These are phyloP conservation scores for Drosophila kanekoi DNA, from an alignment of 2,888 invertebrate species.

Conservation along the genomic window DNA sequence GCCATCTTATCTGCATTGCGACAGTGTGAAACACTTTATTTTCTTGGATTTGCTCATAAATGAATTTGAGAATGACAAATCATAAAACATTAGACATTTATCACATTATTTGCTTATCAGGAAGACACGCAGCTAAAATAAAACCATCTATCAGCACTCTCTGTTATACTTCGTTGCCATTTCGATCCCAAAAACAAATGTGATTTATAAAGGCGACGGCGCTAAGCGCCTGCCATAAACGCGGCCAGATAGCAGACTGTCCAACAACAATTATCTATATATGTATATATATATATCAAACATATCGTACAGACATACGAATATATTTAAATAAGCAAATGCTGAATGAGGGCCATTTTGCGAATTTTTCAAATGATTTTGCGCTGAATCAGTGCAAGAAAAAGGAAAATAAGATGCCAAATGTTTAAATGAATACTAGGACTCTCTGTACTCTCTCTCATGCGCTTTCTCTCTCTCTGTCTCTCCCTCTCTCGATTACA, in stretches of 20 bases:
- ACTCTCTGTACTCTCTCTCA: not conserved
- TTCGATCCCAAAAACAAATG: slow-evolving; percentile 38
- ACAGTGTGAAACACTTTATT: slow-evolving; percentile 5
- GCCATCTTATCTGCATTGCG: slow-evolving; percentile 26
- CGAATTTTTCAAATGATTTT: slow-evolving; percentile 37
- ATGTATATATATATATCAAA: slow-evolving; percentile 5
- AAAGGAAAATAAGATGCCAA: not conserved
- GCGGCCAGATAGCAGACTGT: slow-evolving; percentile 51
- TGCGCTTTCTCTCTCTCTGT: slow-evolving; percentile 1
- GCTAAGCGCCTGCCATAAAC: slow-evolving; percentile 66
- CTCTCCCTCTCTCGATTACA: slow-evolving; percentile 41
- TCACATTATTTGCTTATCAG: slow-evolving; percentile 35
- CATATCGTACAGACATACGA: slow-evolving; percentile 13
- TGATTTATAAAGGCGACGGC: slow-evolving; percentile 63
- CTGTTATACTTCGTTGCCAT: slow-evolving; percentile 3
- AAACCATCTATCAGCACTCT: slow-evolving; percentile 38
- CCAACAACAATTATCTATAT: slow-evolving; percentile 14
- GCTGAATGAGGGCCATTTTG: slow-evolving; percentile 18
- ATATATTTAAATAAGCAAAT: slow-evolving; percentile 13
- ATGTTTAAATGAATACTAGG: slow-evolving; percentile 2
- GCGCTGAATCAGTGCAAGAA: slow-evolving; percentile 27
- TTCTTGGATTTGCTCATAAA: not conserved
- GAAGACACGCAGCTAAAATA: slow-evolving; percentile 19
- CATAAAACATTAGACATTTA: slow-evolving; percentile 42
- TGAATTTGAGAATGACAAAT: slow-evolving; percentile 17